Evolutionary conservation across 2,888 invertebrate genomes (phyloP).

Genomic region (Parnassius glacialis): DNA sequence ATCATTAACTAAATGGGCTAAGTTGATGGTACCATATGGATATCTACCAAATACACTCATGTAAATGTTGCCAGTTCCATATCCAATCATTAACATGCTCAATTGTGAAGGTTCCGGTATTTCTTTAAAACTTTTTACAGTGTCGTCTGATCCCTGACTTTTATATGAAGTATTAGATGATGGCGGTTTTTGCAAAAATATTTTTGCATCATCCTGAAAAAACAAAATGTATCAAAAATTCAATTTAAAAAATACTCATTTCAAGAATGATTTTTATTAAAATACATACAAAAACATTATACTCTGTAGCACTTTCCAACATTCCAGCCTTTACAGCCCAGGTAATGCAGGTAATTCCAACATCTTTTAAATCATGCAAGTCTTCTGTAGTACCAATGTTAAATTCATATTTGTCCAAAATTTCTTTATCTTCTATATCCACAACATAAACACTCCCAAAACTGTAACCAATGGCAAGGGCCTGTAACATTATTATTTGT

Average conservation of each 20-base stretch:
- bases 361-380: slow-evolving; percentile 71
- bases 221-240: not conserved
- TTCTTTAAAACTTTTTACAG: slow-evolving; percentile 80
- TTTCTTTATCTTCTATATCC: slow-evolving; percentile 92
- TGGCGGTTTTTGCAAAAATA: slow-evolving; percentile 81
- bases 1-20: slow-evolving; percentile 79
- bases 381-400: slow-evolving; percentile 64
- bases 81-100: slow-evolving; percentile 90
- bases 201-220: slow-evolving; percentile 72
- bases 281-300: slow-evolving; percentile 69
- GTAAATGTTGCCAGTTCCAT: slow-evolving; percentile 85
- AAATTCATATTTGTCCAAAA: slow-evolving; percentile 83
- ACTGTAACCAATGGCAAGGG: slow-evolving; percentile 86
- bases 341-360: slow-evolving; percentile 86
- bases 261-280: not conserved
- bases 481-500: slow-evolving; percentile 55
- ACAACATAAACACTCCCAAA: slow-evolving; percentile 86
- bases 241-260: not conserved
- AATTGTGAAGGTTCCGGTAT: slow-evolving; percentile 82
- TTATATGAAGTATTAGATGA: slow-evolving; percentile 78
- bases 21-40: slow-evolving; percentile 86
- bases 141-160: slow-evolving; percentile 77
- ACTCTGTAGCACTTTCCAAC: slow-evolving; percentile 65
- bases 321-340: slow-evolving; percentile 83
- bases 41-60: slow-evolving; percentile 93